Conservation (phyloP, 1,140 invertebrate species). For the Procambarus virginalis region DNA sequence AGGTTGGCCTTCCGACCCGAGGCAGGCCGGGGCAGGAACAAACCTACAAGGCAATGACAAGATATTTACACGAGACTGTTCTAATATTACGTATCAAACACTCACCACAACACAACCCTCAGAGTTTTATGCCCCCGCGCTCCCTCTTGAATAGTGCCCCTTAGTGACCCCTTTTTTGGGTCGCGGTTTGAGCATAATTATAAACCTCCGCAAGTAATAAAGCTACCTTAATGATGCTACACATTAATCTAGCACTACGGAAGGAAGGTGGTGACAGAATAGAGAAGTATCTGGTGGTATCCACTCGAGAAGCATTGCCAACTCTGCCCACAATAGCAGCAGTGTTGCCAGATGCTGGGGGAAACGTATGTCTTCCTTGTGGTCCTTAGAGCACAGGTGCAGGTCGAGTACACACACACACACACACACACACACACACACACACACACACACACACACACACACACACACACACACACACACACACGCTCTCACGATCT, state of each 20-base stretch:
- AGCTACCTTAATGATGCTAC: background rate
- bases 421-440: background rate
- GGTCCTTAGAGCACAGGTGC: background rate
- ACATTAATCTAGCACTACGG: slow-evolving; percentile 13
- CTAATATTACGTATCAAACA: no score
- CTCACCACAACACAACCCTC: no score
- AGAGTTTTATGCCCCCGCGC: no score
- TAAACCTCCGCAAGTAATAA: background rate
- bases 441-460: background rate
- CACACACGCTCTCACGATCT: background rate
- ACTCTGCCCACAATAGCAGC: slow-evolving; percentile 26
- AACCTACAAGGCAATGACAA: no score
- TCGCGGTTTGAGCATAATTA: no score
- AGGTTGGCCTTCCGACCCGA: no score
- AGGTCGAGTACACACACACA: background rate
- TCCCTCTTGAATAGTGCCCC: no score
- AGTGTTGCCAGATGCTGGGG: slow-evolving; percentile 15
- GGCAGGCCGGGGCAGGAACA: no score
- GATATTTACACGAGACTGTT: no score
- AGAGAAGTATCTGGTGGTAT: slow-evolving; percentile 4
- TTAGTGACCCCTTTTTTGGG: no score
- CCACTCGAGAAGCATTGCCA: slow-evolving; percentile 20
- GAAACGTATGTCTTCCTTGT: background rate
- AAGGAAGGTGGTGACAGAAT: background rate
- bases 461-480: background rate